phyloP scores from a whole-genome alignment of 1,140 invertebrate species.

The Acarapis woodi region DNA sequence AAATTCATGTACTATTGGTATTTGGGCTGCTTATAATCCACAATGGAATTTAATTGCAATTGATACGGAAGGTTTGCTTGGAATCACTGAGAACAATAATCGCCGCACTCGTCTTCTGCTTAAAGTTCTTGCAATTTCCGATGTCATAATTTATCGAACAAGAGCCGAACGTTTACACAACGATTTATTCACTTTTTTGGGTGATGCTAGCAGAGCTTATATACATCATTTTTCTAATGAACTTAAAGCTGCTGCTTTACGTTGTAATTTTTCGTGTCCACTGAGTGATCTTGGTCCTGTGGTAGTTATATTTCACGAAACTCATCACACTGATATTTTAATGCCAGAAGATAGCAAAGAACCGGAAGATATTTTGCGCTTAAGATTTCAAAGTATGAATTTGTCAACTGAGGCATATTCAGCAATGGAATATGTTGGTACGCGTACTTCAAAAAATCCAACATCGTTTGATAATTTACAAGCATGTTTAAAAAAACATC shows the following conservation, averaged over 20 bases:
- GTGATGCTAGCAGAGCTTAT: conserved; percentile 41
- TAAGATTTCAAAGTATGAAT: conserved; percentile 28
- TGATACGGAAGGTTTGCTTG: conserved; percentile 46
- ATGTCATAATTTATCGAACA: conserved; percentile 49
- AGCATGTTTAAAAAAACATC: conserved; percentile 23
- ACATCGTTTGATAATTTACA: conserved; percentile 27
- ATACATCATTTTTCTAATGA: conserved; percentile 37
- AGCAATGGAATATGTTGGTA: conserved; percentile 36
- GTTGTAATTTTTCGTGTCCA: conserved; percentile 21
- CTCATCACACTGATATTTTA: conserved; percentile 24
- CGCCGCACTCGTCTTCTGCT: conserved; percentile 38
- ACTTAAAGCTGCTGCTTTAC: conserved; percentile 24
- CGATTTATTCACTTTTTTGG: conserved; percentile 49
- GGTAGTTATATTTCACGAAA: conserved; percentile 52
- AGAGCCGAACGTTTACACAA: conserved; percentile 39
- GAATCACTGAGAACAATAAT: conserved; percentile 32
- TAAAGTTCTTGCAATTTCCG: conserved; percentile 45
- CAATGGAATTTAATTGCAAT: conserved; percentile 33
- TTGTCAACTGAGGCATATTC: conserved; percentile 37
- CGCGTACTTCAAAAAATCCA: conserved; percentile 21
- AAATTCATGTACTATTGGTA: conserved; percentile 41
- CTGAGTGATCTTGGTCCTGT: conserved; percentile 25
- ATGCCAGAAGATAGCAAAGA: conserved; percentile 20
- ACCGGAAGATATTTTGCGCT: conserved; percentile 31
- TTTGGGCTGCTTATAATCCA: conserved; percentile 44